Evolutionary conservation across 2,888 invertebrate genomes (phyloP), one percentile per base, ranked within the genome.

Genomic region (Zaprionus obscuricornis): DNA sequence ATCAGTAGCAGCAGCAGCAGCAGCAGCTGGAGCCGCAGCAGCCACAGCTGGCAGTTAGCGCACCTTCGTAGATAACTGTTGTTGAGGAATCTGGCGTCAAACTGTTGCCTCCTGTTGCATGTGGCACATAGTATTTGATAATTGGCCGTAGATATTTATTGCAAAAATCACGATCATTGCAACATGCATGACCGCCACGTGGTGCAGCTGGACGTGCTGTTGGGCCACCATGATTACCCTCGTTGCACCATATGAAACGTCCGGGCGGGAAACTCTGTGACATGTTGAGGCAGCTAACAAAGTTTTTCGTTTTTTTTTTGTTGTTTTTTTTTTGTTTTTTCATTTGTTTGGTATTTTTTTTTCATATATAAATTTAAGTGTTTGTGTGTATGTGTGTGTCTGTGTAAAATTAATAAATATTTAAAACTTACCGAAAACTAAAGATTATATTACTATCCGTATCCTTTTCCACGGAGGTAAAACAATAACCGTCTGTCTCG

Each of bases 401-500:
- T 18, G 18, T 17, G 10, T 26, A 13, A 8, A 16, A 24, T 8
- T 2, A 33, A 13, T 33, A n/a, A 8, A 8, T 58, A 39, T 50
- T 20, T 24, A 7, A 26, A 52, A 91, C 92, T 93, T 93, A 97
- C 97, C 96, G 94, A 92, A 95, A 96, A 51, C 94, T 93, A 88
- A 94, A 93, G 73, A 92, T 83, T 40, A 88, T 82, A 36, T 74
- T 70, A 56, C 60, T 71, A 17, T 77, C 73, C 7, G 39, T 42
- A 37, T 82, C 84, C 70, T 87, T 88, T 47, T 93, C 93, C 63
- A 95, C 94, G 51, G 96, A 94, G 2, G 96, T 95, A 86, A 95
- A 97, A 89, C 97, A 97, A 88, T 94, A 95, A 33, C 97, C 97
- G 90, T 97, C 96, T 2, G 97, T 97, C 89, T 94, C 94, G 91